Evolutionary conservation across 2,113 vertebrate species (phyloP), one percentile per base, ranked within the genome.

Genomic region (Cyphomyrus discorhynchus): DNA sequence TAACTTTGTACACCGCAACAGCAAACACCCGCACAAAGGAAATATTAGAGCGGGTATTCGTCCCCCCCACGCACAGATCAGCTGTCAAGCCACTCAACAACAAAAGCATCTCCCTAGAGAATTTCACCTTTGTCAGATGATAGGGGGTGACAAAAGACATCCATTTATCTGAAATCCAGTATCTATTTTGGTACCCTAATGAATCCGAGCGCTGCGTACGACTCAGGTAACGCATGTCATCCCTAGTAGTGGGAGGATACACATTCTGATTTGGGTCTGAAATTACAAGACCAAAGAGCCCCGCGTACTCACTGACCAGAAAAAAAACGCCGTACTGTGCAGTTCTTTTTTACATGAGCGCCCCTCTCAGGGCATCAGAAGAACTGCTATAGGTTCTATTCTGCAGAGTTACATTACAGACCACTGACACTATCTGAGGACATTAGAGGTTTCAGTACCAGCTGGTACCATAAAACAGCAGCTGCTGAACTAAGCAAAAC

Each of bases 101-200:
- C 42, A 84, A 84, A 70, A 84, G 82, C 82, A 47, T 84, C 82
- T 84, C 82, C 82, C 82, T 3, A 24, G 42, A n/a, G 39, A 47
- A 84, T 47, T 46, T 47, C 82, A 47, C 45, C 39, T 84, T 84
- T 84, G 82, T 84, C 45, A 17, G 45, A 47, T 47, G 39, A 84
- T 84, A 24, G 24, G 82, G 77, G 82, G 82, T 84, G 19, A 84
- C 42, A 84, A 84, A 84, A 47, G 42, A 84, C 45, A 46, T 84
- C 42, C 45, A 84, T 84, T 84, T 47, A 84, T 84, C 42, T 46
- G 82, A 84, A 84, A 45, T 84, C 82, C 82, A 84, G 82, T 47
- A n/a, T 47, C 82, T 84, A 84, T 84, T 84, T 84, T 84, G 21
- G 82, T 84, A 84, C 82, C 42, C 21, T 84, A 84, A 84, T 84